phyloP scores from a whole-genome alignment of 2,888 invertebrate species.

The Diadromus collaris region DNA sequence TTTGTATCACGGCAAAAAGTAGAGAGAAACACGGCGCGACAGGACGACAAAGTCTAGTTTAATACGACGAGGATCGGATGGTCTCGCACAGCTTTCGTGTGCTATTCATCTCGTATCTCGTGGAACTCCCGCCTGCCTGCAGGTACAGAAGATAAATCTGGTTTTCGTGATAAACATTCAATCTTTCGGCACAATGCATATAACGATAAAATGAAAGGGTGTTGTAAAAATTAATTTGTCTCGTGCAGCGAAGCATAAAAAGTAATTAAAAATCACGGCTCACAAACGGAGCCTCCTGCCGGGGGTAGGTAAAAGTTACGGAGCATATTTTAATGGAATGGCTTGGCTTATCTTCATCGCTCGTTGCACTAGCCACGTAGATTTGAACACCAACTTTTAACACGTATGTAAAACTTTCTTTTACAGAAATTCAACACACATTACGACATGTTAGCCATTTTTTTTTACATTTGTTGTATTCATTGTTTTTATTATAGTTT shows the following conservation, averaged over 20 bases:
- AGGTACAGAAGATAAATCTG: background rate
- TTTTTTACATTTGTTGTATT: no score
- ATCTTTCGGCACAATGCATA: background rate
- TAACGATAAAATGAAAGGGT: background rate
- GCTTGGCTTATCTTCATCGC: background rate
- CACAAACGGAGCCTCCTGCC: no score
- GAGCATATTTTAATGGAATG: background rate
- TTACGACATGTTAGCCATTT: no score
- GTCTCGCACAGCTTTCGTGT: background rate
- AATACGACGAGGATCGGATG: slow-evolving; percentile 26
- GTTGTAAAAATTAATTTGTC: background rate
- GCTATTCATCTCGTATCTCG: slow-evolving; percentile 26
- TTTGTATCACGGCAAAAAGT: slow-evolving; percentile 50
- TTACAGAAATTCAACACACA: no score
- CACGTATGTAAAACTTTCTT: no score
- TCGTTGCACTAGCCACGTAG: background rate
- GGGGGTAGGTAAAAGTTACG: background rate
- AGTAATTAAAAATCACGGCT: background rate
- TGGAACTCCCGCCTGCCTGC: slow-evolving; percentile 1
- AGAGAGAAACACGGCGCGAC: slow-evolving; percentile 11
- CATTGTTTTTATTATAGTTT: no score
- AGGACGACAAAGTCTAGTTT: slow-evolving; percentile 43
- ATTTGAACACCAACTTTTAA: background rate
- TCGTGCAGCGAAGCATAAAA: background rate
- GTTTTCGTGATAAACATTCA: slow-evolving; percentile 9